Base-by-base conservation (phyloP, 30 jellyfish, hydroid and myxozoan genomes). In the Cassiopea andromeda region DNA sequence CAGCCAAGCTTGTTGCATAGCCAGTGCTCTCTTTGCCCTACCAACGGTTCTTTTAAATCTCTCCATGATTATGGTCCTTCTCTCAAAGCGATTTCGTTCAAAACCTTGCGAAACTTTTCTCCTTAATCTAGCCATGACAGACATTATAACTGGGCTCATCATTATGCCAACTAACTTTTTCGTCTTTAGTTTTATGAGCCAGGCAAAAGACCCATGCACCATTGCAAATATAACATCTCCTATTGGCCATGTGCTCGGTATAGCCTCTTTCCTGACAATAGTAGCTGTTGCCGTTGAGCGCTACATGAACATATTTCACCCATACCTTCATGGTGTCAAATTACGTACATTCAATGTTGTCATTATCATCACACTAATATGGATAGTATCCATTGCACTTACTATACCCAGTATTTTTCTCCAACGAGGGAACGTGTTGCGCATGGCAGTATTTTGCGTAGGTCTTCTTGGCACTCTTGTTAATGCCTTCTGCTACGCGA, bases 91-190 rank as follows among this genome's bases (percentile, higher is more conserved):
- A 72, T 68, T 73, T 14, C 82, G 87, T 15, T 72, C 48, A 15
- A 85, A 75, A 85, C 93, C 93, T 38, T 85, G 82, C 83, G 58
- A 85, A 44, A 61, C 54, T 19, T 48, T 84, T 47, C 85, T 84
- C 18, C 76, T 84, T 5, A 84, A 84, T 44, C 60, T 84, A 49
- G 93, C 85, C 27, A 10, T 85, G 1, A 74, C 93, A 3, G 93
- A 85, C 82, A 6, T 58, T 10, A 67, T 85, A 7, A 44, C 87
- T 5, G 93, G 93, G 13, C n/a, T 73, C n/a, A 13, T 76, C 1
- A 48, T 1, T 73, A 19, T 82, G 73, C 71, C 90, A 6, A 58
- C 19, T 0, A 69, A 82, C 50, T 59, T 6, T 49, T 77, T 75
- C 46, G 43, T 72, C 16, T 85, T 61, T 38, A 44, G 64, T 77